Conservation (phyloP, 2,113 vertebrate species). For the Gymnarchus niloticus region DNA sequence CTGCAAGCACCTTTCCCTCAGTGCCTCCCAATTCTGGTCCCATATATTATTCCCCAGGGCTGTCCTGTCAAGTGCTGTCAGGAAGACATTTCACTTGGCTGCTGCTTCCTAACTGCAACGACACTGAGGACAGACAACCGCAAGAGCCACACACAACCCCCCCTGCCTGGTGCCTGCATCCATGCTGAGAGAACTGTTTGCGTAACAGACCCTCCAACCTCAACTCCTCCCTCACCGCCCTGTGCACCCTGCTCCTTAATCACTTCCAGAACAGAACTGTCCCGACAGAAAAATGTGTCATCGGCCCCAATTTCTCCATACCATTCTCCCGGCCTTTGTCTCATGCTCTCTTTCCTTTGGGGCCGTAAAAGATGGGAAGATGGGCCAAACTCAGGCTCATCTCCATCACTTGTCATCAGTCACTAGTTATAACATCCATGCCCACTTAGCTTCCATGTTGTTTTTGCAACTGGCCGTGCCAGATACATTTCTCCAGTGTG, state of each 20-base stretch:
- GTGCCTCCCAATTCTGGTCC: slow-evolving; percentile 35
- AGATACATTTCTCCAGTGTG: neutral
- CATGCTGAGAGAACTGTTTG: slow-evolving; percentile 47
- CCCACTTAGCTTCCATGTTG: neutral
- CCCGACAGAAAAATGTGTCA: slow-evolving; percentile 44
- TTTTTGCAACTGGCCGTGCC: neutral
- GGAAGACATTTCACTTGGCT: slow-evolving; percentile 62
- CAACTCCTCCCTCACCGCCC: slow-evolving; percentile 9
- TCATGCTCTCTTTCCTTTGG: neutral
- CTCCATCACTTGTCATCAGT: neutral
- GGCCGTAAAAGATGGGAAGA: neutral
- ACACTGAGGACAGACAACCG: slow-evolving; percentile 62
- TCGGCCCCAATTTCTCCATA: slow-evolving; percentile 36
- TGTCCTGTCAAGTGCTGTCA: slow-evolving; percentile 51
- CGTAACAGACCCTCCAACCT: slow-evolving; percentile 12
- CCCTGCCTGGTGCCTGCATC: slow-evolving; percentile 46
- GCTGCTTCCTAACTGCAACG: slow-evolving; percentile 53
- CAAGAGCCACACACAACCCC: slow-evolving; percentile 51
- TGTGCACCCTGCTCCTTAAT: slow-evolving; percentile 41
- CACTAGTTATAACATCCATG: neutral
- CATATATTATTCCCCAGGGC: slow-evolving; percentile 52
- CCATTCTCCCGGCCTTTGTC: neutral
- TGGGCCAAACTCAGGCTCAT: neutral
- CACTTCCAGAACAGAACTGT: slow-evolving; percentile 54
- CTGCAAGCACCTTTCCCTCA: slow-evolving; percentile 43